Evolutionary conservation across 2,888 invertebrate genomes (phyloP), one percentile per base, ranked within the genome.

Genomic region (Flabesymbios commensalis): DNA sequence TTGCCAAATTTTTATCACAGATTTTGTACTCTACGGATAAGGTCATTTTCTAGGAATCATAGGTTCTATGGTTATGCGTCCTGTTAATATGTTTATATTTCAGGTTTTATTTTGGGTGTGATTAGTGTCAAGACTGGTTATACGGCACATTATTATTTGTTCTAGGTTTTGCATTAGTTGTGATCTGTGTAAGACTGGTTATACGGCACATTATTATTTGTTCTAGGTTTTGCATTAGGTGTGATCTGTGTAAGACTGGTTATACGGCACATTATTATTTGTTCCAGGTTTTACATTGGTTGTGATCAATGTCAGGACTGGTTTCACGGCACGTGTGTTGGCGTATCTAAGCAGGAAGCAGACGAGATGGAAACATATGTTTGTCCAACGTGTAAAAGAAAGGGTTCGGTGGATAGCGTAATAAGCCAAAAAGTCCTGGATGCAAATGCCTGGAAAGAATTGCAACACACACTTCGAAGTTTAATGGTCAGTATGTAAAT

Each of bases 291-390:
- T 87, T 99, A 98, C 84, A 96, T 99, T 77, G 97, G 96, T 80
- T 99, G 99, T 83, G 99, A 99, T 85, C 90, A 91, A 68, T 99
- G 99, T 83, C 94, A 97, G 83, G 97, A 95, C 84, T 99, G 99
- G 99, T 98, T 96, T 86, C 98, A 98, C 83, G 97, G 97, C 5
- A 88, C 93, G 61, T 98, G 98, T 84, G 97, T 98, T 47, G 97
- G 97, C 41, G 78, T 83, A 24, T 78, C 81, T 36, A 76, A 81
- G 72, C 72, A 68, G 42, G 82, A 81, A 60, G 82, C 81, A 81
- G 96, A 95, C 78, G 91, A 91, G 74, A 93, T 97, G 72, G 96
- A 95, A 76, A 94, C 94, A 75, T 99, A 98, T 78, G 89, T 94
- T 71, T 98, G 98, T 85, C 98, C 98, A 0, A 91, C 91, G 80